Percentiles rank a stretch among this genome's conserved stretches.
Evolutionary conservation across 2,888 invertebrate genomes (phyloP).

Genomic region (Deilephila elpenor): DNA sequence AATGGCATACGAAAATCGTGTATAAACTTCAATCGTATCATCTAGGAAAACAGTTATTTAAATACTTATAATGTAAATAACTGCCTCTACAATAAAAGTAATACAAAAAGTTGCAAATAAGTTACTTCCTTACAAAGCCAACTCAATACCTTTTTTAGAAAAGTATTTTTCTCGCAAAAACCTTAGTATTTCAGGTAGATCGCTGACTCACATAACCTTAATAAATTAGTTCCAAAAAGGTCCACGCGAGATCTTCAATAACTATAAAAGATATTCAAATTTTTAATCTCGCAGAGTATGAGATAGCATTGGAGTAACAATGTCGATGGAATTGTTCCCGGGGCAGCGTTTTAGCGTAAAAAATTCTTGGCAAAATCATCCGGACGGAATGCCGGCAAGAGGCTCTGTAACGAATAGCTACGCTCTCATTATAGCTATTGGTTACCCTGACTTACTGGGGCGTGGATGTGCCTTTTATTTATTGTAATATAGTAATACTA

Average conservation of each 20-base stretch:
- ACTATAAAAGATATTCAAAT: slow-evolving; percentile 9
- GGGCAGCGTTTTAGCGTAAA: slow-evolving; percentile 11
- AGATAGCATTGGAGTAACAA: slow-evolving; percentile 16
- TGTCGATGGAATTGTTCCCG: slow-evolving; percentile 22
- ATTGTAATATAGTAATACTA: no score
- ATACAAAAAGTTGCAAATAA: no score
- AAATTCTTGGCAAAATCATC: slow-evolving; percentile 20
- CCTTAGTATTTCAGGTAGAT: background rate
- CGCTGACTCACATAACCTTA: slow-evolving; percentile 6
- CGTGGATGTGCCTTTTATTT: no score
- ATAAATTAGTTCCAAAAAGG: background rate
- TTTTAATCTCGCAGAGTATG: slow-evolving; percentile 22
- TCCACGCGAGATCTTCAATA: slow-evolving; percentile 15
- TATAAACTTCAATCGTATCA: no score
- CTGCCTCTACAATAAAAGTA: no score
- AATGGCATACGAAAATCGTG: no score
- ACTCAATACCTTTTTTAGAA: background rate
- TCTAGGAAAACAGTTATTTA: no score
- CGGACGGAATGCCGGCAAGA: slow-evolving; percentile 7
- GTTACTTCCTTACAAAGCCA: no score
- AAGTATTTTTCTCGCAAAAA: background rate
- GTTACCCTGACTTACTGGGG: background rate
- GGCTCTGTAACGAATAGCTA: slow-evolving; percentile 18
- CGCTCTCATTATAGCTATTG: slow-evolving; percentile 22
- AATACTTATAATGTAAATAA: no score